Evolutionary conservation across 2,113 vertebrate species (phyloP).

Genomic region (Macquaria australasica): DNA sequence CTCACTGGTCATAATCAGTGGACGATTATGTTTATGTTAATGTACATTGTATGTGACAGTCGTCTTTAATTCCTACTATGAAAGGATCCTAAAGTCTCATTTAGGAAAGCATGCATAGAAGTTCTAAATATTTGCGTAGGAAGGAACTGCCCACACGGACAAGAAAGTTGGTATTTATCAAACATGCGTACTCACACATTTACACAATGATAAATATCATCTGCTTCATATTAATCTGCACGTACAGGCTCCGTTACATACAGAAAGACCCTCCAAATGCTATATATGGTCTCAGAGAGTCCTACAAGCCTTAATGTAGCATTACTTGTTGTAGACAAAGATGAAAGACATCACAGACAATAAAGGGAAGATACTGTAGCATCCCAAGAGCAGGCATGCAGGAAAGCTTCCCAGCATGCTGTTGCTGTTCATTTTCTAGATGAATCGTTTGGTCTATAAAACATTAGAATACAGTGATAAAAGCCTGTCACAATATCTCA

Average conservation of each 20-base stretch:
- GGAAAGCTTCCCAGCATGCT: background rate
- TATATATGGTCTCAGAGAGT: background rate
- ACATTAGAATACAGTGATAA: background rate
- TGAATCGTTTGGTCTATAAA: background rate
- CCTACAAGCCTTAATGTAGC: background rate
- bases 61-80: slow-evolving; percentile 32
- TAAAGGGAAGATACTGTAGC: background rate
- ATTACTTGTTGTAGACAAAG: background rate
- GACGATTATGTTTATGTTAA: slow-evolving; percentile 42
- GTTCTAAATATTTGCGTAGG: slow-evolving; percentile 13
- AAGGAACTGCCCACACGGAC: slow-evolving; percentile 1
- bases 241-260: background rate
- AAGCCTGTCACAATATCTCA: background rate
- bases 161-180: slow-evolving; percentile 26
- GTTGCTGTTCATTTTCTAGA: background rate
- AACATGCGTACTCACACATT: background rate
- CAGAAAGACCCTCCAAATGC: background rate
- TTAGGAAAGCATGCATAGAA: background rate
- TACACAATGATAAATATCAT: slow-evolving; percentile 6
- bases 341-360: background rate
- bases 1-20: slow-evolving; percentile 33
- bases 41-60: slow-evolving; percentile 22
- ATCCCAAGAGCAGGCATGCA: background rate
- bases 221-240: background rate
- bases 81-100: slow-evolving; percentile 14